phyloP scores from a whole-genome alignment of 53 echinoderm and acorn worm genomes.

The Mesocentrotus franciscanus region DNA sequence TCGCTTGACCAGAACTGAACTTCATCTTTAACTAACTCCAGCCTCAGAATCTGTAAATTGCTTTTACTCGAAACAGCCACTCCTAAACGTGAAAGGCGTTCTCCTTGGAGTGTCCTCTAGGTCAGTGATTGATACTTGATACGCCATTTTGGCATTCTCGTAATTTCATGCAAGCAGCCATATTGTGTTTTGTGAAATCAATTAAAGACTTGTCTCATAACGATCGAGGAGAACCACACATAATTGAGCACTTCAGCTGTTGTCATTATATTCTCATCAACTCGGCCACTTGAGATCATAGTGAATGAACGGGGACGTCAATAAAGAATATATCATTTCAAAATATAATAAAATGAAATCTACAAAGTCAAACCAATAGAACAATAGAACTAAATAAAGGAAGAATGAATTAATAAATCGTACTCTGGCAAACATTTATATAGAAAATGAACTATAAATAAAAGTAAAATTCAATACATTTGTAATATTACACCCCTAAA shows the following conservation, averaged over 20 bases:
- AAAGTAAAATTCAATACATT: too few species aligned
- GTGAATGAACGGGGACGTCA: neutral
- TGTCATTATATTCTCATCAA: neutral
- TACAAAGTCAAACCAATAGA: too few species aligned
- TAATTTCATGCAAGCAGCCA: neutral
- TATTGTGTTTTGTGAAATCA: neutral
- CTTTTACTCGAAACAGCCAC: too few species aligned
- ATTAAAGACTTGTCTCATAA: neutral
- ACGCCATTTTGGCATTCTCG: neutral
- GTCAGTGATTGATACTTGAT: neutral
- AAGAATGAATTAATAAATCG: too few species aligned
- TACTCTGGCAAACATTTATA: too few species aligned
- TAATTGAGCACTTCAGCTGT: neutral
- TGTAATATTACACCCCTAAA: too few species aligned
- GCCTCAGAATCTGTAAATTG: too few species aligned
- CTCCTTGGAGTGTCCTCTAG: neutral
- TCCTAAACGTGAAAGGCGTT: too few species aligned
- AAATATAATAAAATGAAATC: neutral
- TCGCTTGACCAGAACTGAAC: too few species aligned
- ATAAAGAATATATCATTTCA: neutral
- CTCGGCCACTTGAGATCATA: neutral
- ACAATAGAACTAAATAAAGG: too few species aligned
- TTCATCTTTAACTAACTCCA: too few species aligned
- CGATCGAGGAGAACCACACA: neutral
- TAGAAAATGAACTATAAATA: too few species aligned